Conservation (phyloP, 2,888 invertebrate species). For the Alentia gelatinosa region DNA sequence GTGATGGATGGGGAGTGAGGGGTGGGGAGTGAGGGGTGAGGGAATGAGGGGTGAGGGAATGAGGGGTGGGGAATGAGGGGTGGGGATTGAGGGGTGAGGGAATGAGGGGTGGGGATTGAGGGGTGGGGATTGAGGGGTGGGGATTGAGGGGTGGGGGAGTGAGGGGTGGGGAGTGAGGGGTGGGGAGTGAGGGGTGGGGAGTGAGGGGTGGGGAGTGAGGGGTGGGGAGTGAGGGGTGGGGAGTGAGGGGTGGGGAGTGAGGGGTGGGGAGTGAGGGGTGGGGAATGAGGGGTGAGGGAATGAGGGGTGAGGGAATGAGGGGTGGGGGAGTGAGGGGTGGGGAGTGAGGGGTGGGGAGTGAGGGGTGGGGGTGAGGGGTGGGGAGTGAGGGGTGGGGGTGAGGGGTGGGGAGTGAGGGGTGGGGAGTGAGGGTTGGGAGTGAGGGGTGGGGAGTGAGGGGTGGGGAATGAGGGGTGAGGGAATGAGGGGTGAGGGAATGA, state of each 20-base stretch:
- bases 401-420: background rate
- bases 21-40: no score
- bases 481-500: background rate
- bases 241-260: background rate
- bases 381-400: background rate
- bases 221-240: background rate
- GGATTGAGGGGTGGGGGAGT: no score
- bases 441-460: background rate
- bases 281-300: background rate
- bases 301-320: background rate
- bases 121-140: no score
- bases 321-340: no score
- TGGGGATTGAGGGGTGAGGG: no score
- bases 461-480: background rate
- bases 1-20: no score
- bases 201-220: no score
- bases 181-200: no score
- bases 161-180: no score
- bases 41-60: no score
- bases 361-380: background rate
- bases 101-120: no score
- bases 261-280: background rate
- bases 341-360: background rate
- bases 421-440: background rate
- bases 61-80: no score